Conservation (phyloP, 2,888 invertebrate genomes). For the Cetonia aurata region DNA sequence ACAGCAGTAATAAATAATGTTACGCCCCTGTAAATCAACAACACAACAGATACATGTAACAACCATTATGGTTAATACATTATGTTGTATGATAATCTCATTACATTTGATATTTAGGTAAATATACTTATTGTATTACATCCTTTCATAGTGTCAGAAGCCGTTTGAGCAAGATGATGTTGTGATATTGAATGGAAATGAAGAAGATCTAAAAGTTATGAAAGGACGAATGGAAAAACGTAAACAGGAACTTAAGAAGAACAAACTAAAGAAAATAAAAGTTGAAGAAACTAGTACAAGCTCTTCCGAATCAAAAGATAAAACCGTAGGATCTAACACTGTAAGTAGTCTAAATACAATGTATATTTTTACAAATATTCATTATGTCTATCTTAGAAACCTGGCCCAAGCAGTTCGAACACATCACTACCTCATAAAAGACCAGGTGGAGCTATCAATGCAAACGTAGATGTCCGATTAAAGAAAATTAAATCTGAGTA, state of each 20-base stretch:
- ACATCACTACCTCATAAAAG: conserved; percentile 51
- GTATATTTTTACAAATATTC: neutral
- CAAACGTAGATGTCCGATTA: conserved; percentile 72
- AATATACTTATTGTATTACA: neutral
- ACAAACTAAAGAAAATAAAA: conserved; percentile 72
- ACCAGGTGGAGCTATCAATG: conserved; percentile 48
- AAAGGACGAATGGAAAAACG: conserved; percentile 76
- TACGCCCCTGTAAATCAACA: too few relatives aligned
- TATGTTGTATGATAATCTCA: too few relatives aligned
- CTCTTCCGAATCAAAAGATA: conserved; percentile 47
- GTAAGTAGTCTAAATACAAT: neutral
- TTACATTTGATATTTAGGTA: too few relatives aligned
- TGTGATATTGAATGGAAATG: conserved; percentile 88
- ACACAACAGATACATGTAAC: too few relatives aligned
- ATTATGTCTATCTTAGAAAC: conserved; percentile 10
- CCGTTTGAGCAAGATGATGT: conserved; percentile 83
- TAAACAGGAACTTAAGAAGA: conserved; percentile 76
- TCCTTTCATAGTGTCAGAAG: conserved; percentile 76
- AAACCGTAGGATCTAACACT: conserved; percentile 25
- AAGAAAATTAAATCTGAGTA: conserved; percentile 85
- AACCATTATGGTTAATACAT: too few relatives aligned
- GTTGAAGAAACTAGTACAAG: conserved; percentile 46
- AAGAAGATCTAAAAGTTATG: conserved; percentile 80
- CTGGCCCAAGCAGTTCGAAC: conserved; percentile 15
- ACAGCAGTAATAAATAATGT: too few relatives aligned